A percentile compares a stretch with the other conserved stretches of the same genome.
phyloP scores from a whole-genome alignment of 2,888 invertebrate species.

The Ryuthela nishihirai region DNA sequence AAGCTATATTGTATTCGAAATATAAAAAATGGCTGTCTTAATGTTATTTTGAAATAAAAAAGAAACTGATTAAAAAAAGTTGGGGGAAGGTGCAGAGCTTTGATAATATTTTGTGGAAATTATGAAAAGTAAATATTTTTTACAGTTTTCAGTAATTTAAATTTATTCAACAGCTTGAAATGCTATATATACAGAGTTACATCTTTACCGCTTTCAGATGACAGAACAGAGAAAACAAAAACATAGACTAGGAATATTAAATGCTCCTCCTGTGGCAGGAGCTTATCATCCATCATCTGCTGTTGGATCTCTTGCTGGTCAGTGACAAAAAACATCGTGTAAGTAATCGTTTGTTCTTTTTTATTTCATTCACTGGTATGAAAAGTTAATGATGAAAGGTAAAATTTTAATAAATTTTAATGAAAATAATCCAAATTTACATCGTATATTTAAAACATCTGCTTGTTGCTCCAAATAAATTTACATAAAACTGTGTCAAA shows the following conservation, averaged over 20 bases:
- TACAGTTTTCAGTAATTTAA: background rate
- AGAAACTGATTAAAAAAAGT: background rate
- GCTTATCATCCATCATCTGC: constrained; percentile 24
- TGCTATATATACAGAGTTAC: background rate
- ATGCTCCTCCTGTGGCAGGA: constrained; percentile 39
- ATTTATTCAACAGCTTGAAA: background rate
- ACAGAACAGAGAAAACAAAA: constrained; percentile 94
- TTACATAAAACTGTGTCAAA: no score
- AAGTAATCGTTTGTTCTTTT: no score
- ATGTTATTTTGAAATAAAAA: no score
- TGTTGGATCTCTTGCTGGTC: constrained; percentile 25
- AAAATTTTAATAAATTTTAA: no score
- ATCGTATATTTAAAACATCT: no score
- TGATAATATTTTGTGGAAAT: background rate
- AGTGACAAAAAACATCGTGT: no score
- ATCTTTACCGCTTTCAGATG: constrained; percentile 61
- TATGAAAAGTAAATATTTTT: background rate
- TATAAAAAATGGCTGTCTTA: no score
- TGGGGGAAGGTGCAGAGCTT: background rate
- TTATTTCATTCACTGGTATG: no score
- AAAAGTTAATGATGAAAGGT: no score
- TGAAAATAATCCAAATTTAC: no score
- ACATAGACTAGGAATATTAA: constrained; percentile 77
- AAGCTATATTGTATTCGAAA: no score
- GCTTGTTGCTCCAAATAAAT: no score